phyloP scores from a whole-genome alignment of 2,797 vertebrate genomes.

The Antrozous pallidus region DNA sequence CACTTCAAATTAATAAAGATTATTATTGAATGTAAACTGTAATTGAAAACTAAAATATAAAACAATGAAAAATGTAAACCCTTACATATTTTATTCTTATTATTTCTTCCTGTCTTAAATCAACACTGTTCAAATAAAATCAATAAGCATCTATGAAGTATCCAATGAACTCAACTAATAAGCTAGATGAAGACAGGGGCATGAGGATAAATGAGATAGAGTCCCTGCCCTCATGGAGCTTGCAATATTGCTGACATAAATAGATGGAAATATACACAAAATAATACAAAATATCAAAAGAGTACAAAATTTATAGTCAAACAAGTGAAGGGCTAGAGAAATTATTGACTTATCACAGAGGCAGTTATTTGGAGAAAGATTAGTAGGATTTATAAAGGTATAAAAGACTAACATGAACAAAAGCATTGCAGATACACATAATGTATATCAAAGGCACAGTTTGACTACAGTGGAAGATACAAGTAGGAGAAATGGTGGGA shows the following conservation, averaged over 20 bases:
- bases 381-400: not conserved
- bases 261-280: not conserved
- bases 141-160: not conserved
- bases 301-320: conserved; percentile 6
- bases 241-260: conserved; percentile 30
- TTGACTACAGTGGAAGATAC: not conserved
- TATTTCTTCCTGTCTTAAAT: not conserved
- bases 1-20: not conserved
- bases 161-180: not conserved
- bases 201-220: conserved; percentile 1
- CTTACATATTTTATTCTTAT: not conserved
- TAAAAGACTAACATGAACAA: not conserved
- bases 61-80: not conserved
- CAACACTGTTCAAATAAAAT: not conserved
- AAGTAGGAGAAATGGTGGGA: not conserved
- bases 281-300: not conserved
- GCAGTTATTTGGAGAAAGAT: conserved; percentile 14
- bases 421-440: not conserved
- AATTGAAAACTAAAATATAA: not conserved
- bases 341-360: not conserved
- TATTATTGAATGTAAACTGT: not conserved
- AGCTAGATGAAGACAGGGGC: not conserved
- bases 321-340: not conserved
- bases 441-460: not conserved
- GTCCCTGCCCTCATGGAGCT: not conserved